phyloP scores from a whole-genome alignment of 1,140 invertebrate species.

The Alviniconcha marisindica region DNA sequence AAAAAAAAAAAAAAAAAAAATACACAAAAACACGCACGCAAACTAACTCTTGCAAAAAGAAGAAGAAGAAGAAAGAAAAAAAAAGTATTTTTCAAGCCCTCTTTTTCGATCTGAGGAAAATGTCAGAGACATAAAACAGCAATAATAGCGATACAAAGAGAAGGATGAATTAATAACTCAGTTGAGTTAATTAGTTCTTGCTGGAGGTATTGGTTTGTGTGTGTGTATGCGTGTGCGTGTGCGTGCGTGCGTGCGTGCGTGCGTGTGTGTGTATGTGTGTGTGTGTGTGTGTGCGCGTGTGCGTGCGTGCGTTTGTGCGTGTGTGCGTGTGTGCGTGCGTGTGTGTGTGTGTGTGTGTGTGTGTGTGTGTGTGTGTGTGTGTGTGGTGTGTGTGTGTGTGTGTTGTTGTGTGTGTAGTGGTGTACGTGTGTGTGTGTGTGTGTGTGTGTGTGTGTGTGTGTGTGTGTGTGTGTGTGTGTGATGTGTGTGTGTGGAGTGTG shows the following conservation, averaged over 20 bases:
- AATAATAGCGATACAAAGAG: no score
- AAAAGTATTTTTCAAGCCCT: no score
- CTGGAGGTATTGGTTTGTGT: not conserved
- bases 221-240: not conserved
- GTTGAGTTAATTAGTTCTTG: no score
- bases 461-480: not conserved
- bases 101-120: no score
- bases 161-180: no score
- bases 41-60: no score
- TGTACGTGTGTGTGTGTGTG: not conserved
- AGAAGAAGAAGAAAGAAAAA: no score
- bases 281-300: not conserved
- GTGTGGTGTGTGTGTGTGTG: not conserved
- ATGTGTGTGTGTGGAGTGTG: conserved; percentile 5
- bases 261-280: not conserved
- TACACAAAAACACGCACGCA: no score
- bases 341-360: conserved; percentile 13
- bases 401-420: not conserved
- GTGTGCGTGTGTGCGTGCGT: conserved; percentile 12
- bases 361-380: not conserved
- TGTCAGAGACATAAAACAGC: no score
- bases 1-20: no score
- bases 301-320: not conserved
- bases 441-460: conserved; percentile 13
- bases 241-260: conserved; percentile 5